Evolutionary conservation across 30 jellyfish, hydroid and myxozoan genomes (phyloP), one percentile per base, ranked within the genome.

Genomic region (Aurelia sp.): DNA sequence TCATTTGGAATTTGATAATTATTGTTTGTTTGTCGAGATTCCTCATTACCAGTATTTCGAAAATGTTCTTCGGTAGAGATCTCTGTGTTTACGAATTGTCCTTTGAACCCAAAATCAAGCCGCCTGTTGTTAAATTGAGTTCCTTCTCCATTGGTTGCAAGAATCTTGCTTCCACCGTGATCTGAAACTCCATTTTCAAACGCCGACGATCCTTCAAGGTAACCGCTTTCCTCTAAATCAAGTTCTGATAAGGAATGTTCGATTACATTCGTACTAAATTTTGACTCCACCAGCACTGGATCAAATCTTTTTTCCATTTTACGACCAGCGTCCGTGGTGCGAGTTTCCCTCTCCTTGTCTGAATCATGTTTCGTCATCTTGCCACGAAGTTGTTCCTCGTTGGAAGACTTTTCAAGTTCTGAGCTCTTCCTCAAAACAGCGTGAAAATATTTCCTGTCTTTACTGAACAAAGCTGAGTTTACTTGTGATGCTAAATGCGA

Each of bases 191-290:
- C 19, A 53, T 15, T 41, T 4, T 62, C 69, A 12, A 31, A 15
- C 40, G 18, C 83, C 17, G 72, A 23, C 7, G 47, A n/a, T 6
- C 62, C 69, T 18, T 66, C 89, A 41, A 74, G 47, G 48, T 86
- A 86, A 31, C 95, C 95, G 51, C 89, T 86, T 59, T 86, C 95
- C 8, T 86, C 85, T 58, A 86, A 18, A 27, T 86, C 95, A 17
- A 23, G 41, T 53, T 86, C 88, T 13, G 95, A 74, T 44, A 44
- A 44, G 15, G 55, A 44, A 44, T 44, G 55, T 44, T 44, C 55
- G 55, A 44, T 10, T 44, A 9, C 10, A 44, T 44, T 44, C 10
- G 55, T 13, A 44, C 15, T 44, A 6, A 44, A 44, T 44, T 44
- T 44, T 44, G 55, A 9, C 10, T 44, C 55, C 55, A 44, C 55